These are phyloP conservation scores for Vipera ursinii DNA, from an alignment of 2,797 vertebrate species.

Conservation along the genomic window DNA sequence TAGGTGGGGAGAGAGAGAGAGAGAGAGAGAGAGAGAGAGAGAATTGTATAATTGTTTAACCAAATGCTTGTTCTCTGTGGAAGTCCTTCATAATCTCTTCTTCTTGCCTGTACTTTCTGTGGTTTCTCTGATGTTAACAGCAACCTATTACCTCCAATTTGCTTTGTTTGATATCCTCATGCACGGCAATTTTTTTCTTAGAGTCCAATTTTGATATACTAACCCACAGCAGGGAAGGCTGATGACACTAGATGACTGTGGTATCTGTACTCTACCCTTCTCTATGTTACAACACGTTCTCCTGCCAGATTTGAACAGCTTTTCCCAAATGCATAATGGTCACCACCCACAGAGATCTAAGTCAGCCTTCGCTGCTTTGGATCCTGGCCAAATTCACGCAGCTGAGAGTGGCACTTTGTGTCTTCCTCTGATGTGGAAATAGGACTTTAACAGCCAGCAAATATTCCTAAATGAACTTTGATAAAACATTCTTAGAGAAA, in stretches of 20 bases:
- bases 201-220: conserved; percentile 64
- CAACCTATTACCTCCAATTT: conserved; percentile 71
- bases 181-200: conserved; percentile 54
- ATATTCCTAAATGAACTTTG: conserved; percentile 62
- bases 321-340: conserved; percentile 66
- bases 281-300: conserved; percentile 69
- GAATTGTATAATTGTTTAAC: conserved; percentile 57
- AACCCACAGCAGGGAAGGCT: conserved; percentile 71
- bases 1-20: background rate
- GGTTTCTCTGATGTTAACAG: conserved; percentile 66
- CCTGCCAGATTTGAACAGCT: conserved; percentile 69
- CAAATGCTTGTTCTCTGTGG: conserved; percentile 63
- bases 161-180: conserved; percentile 72
- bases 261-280: conserved; percentile 66
- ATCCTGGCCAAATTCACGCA: conserved; percentile 65
- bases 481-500: conserved; percentile 53
- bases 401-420: conserved; percentile 67
- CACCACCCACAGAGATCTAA: conserved; percentile 73
- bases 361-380: conserved; percentile 64
- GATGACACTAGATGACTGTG: conserved; percentile 73
- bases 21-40: too few species aligned
- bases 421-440: conserved; percentile 69
- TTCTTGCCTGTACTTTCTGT: conserved; percentile 42
- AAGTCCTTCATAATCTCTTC: conserved; percentile 62
- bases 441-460: conserved; percentile 64